These are phyloP conservation scores for Heliconius hermathena DNA, from an alignment of 1,140 invertebrate species.

Conservation along the genomic window DNA sequence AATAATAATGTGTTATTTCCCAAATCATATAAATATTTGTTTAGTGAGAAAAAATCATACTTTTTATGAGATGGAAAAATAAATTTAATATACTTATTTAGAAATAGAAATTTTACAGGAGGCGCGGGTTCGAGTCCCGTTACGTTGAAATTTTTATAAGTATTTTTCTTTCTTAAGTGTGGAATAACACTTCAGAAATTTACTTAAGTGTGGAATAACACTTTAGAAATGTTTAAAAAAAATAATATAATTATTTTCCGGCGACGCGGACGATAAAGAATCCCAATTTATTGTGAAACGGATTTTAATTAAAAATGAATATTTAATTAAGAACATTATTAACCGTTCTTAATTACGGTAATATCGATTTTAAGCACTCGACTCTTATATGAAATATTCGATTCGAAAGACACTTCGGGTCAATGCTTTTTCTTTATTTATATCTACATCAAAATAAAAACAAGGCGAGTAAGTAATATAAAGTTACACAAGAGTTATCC, in stretches of 20 bases:
- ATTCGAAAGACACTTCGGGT: neutral
- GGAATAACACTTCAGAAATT: too few species aligned
- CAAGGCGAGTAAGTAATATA: constrained; percentile 19
- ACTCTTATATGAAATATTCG: neutral
- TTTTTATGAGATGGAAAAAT: too few species aligned
- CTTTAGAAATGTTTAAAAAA: too few species aligned
- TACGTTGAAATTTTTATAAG: too few species aligned
- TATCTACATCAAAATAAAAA: constrained; percentile 17
- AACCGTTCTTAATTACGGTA: neutral
- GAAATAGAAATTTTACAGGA: too few species aligned
- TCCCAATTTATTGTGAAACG: neutral
- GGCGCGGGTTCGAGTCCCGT: too few species aligned
- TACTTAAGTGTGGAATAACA: too few species aligned
- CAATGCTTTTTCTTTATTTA: constrained; percentile 9
- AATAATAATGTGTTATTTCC: too few species aligned
- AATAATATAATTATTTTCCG: neutral
- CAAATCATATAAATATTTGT: too few species aligned
- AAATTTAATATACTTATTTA: too few species aligned
- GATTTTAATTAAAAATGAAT: neutral
- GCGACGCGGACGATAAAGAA: neutral
- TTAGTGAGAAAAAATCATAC: too few species aligned
- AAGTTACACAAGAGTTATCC: constrained; percentile 19
- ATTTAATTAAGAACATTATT: neutral
- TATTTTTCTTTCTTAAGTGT: too few species aligned
- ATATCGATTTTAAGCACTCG: neutral